Evolutionary conservation across 2,113 vertebrate species (phyloP), one percentile per base, ranked within the genome.

Genomic region (Rhabdornis inornatus): DNA sequence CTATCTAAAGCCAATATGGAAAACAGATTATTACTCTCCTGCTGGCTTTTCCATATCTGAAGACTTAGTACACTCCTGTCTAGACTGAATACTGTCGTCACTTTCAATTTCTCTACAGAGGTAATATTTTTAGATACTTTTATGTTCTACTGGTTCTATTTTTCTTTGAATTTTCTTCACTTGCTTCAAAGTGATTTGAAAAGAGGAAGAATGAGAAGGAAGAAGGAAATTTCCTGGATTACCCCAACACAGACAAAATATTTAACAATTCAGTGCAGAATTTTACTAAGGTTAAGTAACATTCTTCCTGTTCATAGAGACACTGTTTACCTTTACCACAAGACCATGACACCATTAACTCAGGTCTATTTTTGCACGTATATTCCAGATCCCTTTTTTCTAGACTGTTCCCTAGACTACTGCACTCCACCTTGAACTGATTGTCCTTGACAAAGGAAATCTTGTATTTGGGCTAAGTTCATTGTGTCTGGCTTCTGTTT

Each of bases 201-300:
- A 87, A 75, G 35, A 3, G 4, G 12, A 70, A 10, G 14, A 87
- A 82, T 9, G 5, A 87, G 9, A 7, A 87, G 13, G 27, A 89
- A 91, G 80, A 66, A 66, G 33, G 35, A 87, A 91, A 89, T 75
- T 55, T 52, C 44, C 33, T 68, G 23, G 6, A 44, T 94, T 89
- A 92, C 39, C 52, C 72, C 57, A 55, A 9, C 5, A 22, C 6
- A 47, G 42, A 59, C 4, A 59, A 71, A 33, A 35, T n/a, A 78
- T 64, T 59, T 59, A 64, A 78, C 27, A 6, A 75, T 64, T 55
- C 35, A 44, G 75, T 56, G 10, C 10, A 2, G 21, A 42, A 16
- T 28, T 77, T 81, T 91, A 39, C 12, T 13, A 50, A 52, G 42
- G 35, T 15, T 23, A 66, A 37, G 4, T 55, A 61, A 70, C 77